Base-by-base conservation (phyloP, 2,888 invertebrate genomes). In the Apotomis betuletana region DNA sequence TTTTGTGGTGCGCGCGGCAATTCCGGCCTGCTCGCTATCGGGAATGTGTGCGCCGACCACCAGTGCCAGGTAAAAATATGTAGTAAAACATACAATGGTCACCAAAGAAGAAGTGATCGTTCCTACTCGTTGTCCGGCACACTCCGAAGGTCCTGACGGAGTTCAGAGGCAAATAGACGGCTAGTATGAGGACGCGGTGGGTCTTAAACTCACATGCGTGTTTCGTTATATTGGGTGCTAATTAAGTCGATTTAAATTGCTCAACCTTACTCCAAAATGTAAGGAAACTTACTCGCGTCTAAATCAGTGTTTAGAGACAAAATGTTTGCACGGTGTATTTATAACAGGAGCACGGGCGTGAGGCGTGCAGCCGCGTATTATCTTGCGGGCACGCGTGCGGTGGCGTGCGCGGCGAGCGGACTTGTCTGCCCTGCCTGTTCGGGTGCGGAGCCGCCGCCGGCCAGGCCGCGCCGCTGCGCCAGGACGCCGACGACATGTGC, bases 401-500 rank as follows among this genome's bases (percentile, higher is more conserved):
- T 1, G 99, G 99, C 12, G 97, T 99, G n/a, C 94, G 95, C 38
- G 96, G 96, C 76, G 99, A 99, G 90, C 92, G 94, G 8, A 90
- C 91, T 65, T 99, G 99, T 84, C 91, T 99, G 78, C 98, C 99
- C 0, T 99, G 99, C 85, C 92, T 99, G 76, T 96, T 97, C 80
- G 96, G 98, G 3, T 99, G 99, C 84, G 91, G 61, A 12, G 74
- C 84, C 87, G 97, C 78, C 54, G 62, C 3, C 13, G 36, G 3
- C 36, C 55, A 55, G 55, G 27, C 81, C 83, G 91, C 90, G 5
- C 93, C 94, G 69, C 93, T 99, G 65, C 96, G 97, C 13, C 99
- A 99, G 89, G 99, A 99, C 87, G 98, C 98, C 0, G 99, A 99
- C 83, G 99, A 99, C 86, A 98, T 99, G 98, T 99, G 99, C 90